Conservation (phyloP, 2,797 vertebrate genomes). For the Sebastes aleutianus region DNA sequence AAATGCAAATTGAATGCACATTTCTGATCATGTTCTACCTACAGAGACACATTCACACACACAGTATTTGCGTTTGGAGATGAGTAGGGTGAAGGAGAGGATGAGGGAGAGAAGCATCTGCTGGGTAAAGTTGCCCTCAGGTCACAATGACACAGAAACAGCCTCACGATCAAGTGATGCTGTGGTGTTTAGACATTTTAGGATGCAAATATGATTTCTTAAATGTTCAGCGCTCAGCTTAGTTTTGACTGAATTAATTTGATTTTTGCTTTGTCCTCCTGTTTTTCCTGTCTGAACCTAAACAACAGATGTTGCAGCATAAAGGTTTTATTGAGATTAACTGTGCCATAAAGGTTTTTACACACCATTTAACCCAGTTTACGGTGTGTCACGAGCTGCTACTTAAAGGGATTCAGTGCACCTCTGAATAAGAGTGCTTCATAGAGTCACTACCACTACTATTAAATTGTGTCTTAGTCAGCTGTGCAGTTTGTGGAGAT, state of each 20-base stretch:
- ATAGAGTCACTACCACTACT: background rate
- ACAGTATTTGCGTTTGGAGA: background rate
- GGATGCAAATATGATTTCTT: background rate
- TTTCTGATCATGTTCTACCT: background rate
- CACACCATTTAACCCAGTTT: constrained; percentile 29
- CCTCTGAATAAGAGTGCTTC: constrained; percentile 6
- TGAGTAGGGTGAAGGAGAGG: background rate
- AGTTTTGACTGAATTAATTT: background rate
- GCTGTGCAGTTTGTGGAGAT: background rate
- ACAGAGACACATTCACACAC: background rate
- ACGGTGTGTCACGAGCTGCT: background rate
- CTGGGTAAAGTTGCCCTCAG: constrained; percentile 11
- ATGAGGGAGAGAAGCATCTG: background rate
- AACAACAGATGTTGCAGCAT: constrained; percentile 20
- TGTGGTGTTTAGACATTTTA: background rate
- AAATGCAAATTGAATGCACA: background rate
- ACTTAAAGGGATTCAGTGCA: background rate
- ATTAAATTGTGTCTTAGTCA: background rate
- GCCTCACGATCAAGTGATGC: background rate
- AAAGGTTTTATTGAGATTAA: constrained; percentile 20
- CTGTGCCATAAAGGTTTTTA: constrained; percentile 32
- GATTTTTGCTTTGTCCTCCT: background rate
- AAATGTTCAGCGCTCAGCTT: background rate
- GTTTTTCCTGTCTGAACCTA: background rate
- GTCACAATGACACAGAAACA: constrained; percentile 26